Evolutionary conservation across 2,113 vertebrate species (phyloP), one percentile per base, ranked within the genome.

Genomic region (Zootoca vivipara): DNA sequence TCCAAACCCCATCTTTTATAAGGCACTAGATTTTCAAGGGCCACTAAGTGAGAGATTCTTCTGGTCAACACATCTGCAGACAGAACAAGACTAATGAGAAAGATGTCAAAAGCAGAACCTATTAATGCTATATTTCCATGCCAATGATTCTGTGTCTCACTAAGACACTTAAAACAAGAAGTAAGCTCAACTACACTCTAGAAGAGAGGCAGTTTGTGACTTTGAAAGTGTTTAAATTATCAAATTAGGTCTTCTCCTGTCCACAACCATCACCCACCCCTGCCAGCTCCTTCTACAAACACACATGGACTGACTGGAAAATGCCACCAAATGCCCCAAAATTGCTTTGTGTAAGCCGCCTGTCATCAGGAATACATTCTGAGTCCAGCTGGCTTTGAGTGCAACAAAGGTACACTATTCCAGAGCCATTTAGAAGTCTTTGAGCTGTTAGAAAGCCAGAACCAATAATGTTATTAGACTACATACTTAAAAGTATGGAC

Each of bases 1-100:
- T 96, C 99, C 99, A 94, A 99, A 99, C 86, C 99, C 99, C 99
- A 99, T 99, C 91, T 97, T 87, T 97, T 93, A 91, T 96, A 97
- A 97, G 96, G 97, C 96, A 97, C 96, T 93, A 89, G 92, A 94
- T 95, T 92, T 86, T 38, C 92, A 94, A 93, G 88, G 91, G 79
- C 89, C 82, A 88, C 92, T 93, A 95, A 38, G 24, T 46, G 30
- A 88, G 24, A 91, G 83, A 87, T 87, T 92, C 89, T 94, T 96
- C 89, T 95, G 88, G 86, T 96, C 96, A 98, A 92, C 96, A 96
- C 97, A 97, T 93, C 94, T 92, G 92, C 73, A 95, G 95, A 88
- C 26, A 93, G 24, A 96, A 91, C 0, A 86, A 91, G 78, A 89
- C 24, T 86, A 40, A 85, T 94, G 4, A 94, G 28, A 90, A 38